Base-by-base conservation (phyloP, 2,113 vertebrate genomes). In the Indicator maculatus region DNA sequence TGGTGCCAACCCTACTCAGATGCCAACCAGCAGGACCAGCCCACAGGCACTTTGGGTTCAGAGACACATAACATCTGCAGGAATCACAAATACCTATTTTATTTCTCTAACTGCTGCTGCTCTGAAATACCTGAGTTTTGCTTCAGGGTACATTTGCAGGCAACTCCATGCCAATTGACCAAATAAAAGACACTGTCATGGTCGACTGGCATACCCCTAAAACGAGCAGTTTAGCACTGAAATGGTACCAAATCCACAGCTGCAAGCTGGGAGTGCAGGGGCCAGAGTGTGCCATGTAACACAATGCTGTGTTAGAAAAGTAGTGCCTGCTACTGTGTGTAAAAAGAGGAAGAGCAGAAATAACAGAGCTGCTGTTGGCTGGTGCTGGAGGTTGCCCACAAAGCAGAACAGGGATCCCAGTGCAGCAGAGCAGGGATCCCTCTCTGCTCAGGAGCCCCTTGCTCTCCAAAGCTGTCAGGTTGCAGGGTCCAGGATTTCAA, bases 201-300 rank as follows among this genome's bases (percentile, higher is more conserved):
- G 31, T n/a, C 59, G 45, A 5, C 20, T 23, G 16, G 24, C n/a
- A n/a, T 27, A 28, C 9, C 44, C 33, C 56, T 55, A n/a, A 50
- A 41, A 9, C 31, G 2, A 45, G 56, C 11, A 5, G 27, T 72
- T 79, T 28, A 33, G 15, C 60, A 30, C 1, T 9, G 23, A 85
- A 75, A 50, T 11, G n/a, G 15, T 33, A 30, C 60, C 63, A 53
- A 36, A 74, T 3, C 16, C 60, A 6, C 23, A 24, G 0, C 6
- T 17, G 2, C 8, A 16, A 6, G 0, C 33, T 16, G 64, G 70
- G 47, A 56, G 16, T 0, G 3, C 36, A 21, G 50, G 21, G n/a
- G 15, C 41, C 36, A 7, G 45, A 4, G 0, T 9, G 47, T 45
- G 36, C 71, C 41, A 2, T 0, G 11, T 5, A 13, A 9, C 3